A percentile compares a stretch with the other conserved stretches of the same genome.
Evolutionary conservation across 2,797 vertebrate genomes (phyloP).

Genomic region (Astyanax mexicanus): DNA sequence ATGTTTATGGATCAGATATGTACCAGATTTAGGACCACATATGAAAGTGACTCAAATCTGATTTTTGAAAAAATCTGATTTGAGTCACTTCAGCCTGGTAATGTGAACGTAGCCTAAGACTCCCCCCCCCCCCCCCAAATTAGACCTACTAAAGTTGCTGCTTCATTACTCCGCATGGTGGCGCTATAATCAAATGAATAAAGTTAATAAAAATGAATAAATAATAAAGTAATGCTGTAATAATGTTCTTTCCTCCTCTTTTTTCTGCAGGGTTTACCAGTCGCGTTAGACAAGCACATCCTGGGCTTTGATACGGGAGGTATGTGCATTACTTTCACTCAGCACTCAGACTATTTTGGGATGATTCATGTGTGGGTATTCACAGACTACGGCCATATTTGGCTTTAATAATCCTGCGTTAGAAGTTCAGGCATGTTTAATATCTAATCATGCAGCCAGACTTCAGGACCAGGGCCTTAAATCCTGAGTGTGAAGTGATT

Average conservation of each 20-base stretch:
- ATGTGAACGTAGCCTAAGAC: too few species aligned
- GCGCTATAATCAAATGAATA: too few species aligned
- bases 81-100: too few species aligned
- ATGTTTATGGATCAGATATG: too few species aligned
- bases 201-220: too few species aligned
- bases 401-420: not conserved
- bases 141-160: too few species aligned
- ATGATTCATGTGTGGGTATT: not conserved
- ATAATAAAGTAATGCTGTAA: too few species aligned
- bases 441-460: not conserved
- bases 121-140: too few species aligned
- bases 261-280: slow-evolving; percentile 87
- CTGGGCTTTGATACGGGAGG: slow-evolving; percentile 98
- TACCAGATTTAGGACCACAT: too few species aligned
- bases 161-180: too few species aligned
- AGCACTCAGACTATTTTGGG: not conserved
- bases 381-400: not conserved
- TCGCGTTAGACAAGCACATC: slow-evolving; percentile 91
- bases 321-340: slow-evolving; percentile 70
- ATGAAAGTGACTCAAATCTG: too few species aligned
- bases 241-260: not conserved
- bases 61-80: too few species aligned
- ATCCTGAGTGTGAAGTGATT: not conserved
- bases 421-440: not conserved
- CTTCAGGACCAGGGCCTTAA: not conserved